These are phyloP conservation scores for Eupithecia insigniata DNA, from an alignment of 2,888 invertebrate species.

Conservation along the genomic window DNA sequence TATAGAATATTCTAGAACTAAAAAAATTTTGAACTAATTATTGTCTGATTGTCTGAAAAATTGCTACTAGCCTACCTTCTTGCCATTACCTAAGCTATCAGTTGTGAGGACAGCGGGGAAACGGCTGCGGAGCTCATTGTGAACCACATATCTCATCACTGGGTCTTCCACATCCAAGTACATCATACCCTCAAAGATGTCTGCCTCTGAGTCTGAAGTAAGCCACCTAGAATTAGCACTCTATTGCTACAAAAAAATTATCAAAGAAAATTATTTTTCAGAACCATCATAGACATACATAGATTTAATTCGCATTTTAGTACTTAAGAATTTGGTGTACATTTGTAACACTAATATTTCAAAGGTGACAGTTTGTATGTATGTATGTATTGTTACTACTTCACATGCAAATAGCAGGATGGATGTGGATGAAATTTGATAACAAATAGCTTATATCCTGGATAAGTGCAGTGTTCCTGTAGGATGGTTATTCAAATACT, in stretches of 20 bases:
- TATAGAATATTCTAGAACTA: too few relatives aligned
- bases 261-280: too few relatives aligned
- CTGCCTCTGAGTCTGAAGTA: conserved; percentile 43
- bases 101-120: conserved; percentile 79
- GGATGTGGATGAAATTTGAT: too few relatives aligned
- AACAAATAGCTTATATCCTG: too few relatives aligned
- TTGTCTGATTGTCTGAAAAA: not conserved
- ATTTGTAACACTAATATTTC: not conserved
- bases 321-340: not conserved
- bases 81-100: conserved; percentile 80
- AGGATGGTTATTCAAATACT: too few relatives aligned
- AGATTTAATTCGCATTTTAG: not conserved
- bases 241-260: not conserved
- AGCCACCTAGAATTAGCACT: conserved; percentile 67
- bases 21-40: not conserved
- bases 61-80: conserved; percentile 67
- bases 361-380: not conserved
- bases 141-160: conserved; percentile 83
- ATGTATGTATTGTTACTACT: too few relatives aligned
- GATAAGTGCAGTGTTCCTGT: too few relatives aligned
- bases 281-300: not conserved
- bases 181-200: conserved; percentile 60
- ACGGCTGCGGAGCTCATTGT: conserved; percentile 82
- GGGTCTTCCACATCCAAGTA: conserved; percentile 74
- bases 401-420: too few relatives aligned